Percentiles rank a stretch among this genome's conserved stretches.
These are phyloP conservation scores for Diplodus sargus DNA, from an alignment of 2,797 vertebrate species.

Conservation along the genomic window DNA sequence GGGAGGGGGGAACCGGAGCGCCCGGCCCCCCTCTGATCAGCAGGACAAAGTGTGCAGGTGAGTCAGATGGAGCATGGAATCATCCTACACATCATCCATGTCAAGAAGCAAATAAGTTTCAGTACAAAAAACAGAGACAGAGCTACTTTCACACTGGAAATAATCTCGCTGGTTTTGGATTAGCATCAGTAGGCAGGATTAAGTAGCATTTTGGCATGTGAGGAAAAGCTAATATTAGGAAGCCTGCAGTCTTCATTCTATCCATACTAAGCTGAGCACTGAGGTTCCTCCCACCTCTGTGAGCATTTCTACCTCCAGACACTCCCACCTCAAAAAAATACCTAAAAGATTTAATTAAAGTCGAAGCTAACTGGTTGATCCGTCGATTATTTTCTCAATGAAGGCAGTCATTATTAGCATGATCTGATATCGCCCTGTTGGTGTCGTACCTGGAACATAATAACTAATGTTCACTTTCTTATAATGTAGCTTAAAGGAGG, in stretches of 20 bases:
- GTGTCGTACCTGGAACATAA: too few relatives aligned
- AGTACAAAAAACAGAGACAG: background rate
- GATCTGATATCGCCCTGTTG: too few relatives aligned
- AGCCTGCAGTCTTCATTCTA: background rate
- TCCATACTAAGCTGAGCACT: background rate
- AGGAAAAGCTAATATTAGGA: background rate
- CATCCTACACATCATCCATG: background rate
- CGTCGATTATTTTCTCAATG: background rate
- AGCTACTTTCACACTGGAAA: too few relatives aligned
- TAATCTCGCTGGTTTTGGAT: background rate
- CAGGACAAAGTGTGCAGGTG: conserved; percentile 97
- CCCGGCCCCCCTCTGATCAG: conserved; percentile 94
- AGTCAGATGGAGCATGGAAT: conserved; percentile 28
- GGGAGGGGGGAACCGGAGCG: conserved; percentile 93
- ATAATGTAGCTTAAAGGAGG: too few relatives aligned
- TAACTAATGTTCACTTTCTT: too few relatives aligned
- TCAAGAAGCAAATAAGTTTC: background rate
- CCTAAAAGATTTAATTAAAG: background rate
- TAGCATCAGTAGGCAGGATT: conserved; percentile 3
- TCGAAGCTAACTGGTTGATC: background rate
- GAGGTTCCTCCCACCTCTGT: background rate
- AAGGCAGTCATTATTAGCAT: too few relatives aligned
- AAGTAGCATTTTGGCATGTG: background rate
- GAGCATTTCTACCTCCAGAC: background rate
- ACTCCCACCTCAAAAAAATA: background rate